phyloP scores from a whole-genome alignment of 2,888 invertebrate species.

The Caenorhabditis sp. region DNA sequence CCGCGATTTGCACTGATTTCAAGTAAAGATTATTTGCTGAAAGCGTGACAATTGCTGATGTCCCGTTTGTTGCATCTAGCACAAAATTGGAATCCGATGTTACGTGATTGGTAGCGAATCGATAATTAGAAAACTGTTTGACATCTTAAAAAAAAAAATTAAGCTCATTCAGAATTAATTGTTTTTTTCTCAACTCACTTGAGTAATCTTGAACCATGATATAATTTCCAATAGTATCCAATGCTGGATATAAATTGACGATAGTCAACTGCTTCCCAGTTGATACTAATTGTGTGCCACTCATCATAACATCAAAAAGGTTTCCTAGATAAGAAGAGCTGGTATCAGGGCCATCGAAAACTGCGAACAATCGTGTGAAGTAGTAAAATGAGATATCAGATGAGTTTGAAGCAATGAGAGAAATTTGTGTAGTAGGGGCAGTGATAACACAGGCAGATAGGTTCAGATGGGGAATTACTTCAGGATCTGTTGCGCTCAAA shows the following conservation, averaged over 20 bases:
- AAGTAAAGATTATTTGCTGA: neutral
- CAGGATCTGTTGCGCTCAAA: neutral
- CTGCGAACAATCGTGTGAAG: neutral
- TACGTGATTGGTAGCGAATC: neutral
- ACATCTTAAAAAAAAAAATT: neutral
- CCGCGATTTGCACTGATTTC: neutral
- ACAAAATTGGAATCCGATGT: neutral
- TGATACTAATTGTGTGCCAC: neutral
- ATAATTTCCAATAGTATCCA: neutral
- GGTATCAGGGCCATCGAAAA: neutral
- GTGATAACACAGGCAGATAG: neutral
- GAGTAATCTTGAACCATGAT: neutral
- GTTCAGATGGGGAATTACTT: neutral
- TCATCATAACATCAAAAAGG: neutral
- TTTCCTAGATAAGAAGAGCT: neutral
- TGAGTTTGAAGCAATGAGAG: neutral
- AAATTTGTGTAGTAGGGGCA: neutral
- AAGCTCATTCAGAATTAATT: too few relatives aligned
- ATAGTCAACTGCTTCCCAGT: neutral
- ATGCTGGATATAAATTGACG: neutral
- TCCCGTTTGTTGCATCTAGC: neutral
- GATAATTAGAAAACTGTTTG: neutral
- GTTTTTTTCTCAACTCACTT: neutral
- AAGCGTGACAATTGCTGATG: neutral
- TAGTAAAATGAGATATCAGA: neutral